phyloP scores from a whole-genome alignment of 2,113 vertebrate genomes.

The Tychaedon coryphoeus region DNA sequence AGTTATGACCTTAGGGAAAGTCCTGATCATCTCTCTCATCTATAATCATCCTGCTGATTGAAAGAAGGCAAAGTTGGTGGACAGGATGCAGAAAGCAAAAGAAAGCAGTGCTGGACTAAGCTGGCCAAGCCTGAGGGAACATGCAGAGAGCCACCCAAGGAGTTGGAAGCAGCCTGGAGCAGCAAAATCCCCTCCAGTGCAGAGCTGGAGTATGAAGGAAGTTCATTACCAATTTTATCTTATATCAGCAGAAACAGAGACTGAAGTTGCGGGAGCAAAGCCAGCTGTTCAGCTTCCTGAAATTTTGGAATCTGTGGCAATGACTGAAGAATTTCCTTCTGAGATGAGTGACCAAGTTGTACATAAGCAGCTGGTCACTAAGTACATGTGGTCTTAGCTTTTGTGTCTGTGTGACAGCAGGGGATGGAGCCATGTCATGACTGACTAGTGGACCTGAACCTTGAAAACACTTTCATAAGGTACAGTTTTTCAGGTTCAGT shows the following conservation, averaged over 20 bases:
- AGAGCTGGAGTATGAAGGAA: not conserved
- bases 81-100: not conserved
- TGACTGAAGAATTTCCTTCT: not conserved
- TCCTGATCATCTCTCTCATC: not conserved
- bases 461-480: not conserved
- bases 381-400: accelerated
- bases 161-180: not conserved
- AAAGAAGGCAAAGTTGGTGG: not conserved
- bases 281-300: not conserved
- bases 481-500: not conserved
- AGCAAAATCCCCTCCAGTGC: not conserved
- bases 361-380: not conserved
- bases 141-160: not conserved
- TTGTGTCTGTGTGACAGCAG: not conserved
- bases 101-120: not conserved
- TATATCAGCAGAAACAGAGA: not conserved
- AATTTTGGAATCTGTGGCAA: not conserved
- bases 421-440: not conserved
- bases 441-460: not conserved
- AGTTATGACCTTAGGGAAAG: not conserved
- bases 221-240: not conserved
- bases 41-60: not conserved
- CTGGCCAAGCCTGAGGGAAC: not conserved
- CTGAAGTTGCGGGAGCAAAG: not conserved
- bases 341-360: not conserved